Evolutionary conservation across 2,797 vertebrate genomes (phyloP).

Genomic region (Sebastes ruberrimus): DNA sequence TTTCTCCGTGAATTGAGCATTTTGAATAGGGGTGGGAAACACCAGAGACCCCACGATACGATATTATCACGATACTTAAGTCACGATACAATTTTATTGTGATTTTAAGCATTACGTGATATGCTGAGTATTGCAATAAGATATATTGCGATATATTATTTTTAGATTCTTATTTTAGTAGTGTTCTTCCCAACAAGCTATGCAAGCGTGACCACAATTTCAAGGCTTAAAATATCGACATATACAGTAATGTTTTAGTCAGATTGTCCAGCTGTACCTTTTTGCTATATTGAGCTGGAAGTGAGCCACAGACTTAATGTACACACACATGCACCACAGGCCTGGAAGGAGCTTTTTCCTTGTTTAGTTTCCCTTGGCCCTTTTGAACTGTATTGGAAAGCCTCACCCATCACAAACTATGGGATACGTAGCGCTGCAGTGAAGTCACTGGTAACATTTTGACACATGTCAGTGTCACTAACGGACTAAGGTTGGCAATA

Average conservation of each 20-base stretch:
- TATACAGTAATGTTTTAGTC: neutral
- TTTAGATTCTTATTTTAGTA: too few species aligned
- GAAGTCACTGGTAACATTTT: neutral
- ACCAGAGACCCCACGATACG: too few species aligned
- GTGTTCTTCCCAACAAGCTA: too few species aligned
- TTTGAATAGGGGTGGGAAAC: too few species aligned
- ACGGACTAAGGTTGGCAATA: neutral
- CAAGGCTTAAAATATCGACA: neutral
- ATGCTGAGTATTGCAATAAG: too few species aligned
- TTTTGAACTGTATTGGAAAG: neutral
- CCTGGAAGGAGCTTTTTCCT: neutral
- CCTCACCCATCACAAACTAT: neutral
- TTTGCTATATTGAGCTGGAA: neutral
- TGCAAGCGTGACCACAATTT: neutral
- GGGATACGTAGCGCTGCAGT: neutral
- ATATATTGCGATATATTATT: too few species aligned
- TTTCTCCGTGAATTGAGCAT: too few species aligned
- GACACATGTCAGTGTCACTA: neutral
- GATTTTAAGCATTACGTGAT: rapidly evolving
- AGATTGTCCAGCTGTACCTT: neutral
- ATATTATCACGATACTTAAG: too few species aligned
- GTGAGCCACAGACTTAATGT: neutral
- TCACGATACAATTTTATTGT: too few species aligned
- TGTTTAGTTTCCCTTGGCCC: neutral
- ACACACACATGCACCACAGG: neutral